Percentiles rank a stretch among this genome's conserved stretches.
Evolutionary conservation across 2,797 vertebrate species (phyloP).

Genomic region (Eupleurogrammus muticus): DNA sequence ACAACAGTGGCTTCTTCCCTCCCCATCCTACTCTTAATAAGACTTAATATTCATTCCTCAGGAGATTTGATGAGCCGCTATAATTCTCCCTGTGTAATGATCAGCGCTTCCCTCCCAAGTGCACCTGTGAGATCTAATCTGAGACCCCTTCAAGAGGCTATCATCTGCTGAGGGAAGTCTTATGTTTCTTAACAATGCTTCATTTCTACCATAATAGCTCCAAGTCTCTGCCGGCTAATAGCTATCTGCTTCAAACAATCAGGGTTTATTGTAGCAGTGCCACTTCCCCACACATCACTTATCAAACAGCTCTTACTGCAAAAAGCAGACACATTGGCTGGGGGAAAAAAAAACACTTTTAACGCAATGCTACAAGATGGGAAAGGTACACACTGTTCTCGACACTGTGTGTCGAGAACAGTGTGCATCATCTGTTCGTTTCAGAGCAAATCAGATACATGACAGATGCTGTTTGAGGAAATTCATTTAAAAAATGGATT

Average conservation of each 20-base stretch:
- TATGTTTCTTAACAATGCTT: slow-evolving; percentile 80
- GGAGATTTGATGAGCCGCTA: slow-evolving; percentile 75
- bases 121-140: slow-evolving; percentile 82
- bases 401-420: too few species aligned
- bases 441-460: slow-evolving; percentile 6
- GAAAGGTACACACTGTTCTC: not conserved
- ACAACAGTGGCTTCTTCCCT: slow-evolving; percentile 58
- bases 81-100: slow-evolving; percentile 70
- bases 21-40: slow-evolving; percentile 61
- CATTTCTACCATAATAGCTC: slow-evolving; percentile 79
- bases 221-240: slow-evolving; percentile 68
- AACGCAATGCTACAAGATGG: slow-evolving; percentile 21
- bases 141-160: slow-evolving; percentile 73
- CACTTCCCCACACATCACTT: slow-evolving; percentile 34
- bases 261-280: slow-evolving; percentile 63
- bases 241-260: slow-evolving; percentile 78
- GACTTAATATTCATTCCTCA: slow-evolving; percentile 73
- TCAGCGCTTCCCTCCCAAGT: slow-evolving; percentile 63
- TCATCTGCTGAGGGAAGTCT: slow-evolving; percentile 69
- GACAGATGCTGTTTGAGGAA: slow-evolving; percentile 2
- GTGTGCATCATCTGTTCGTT: slow-evolving; percentile 4
- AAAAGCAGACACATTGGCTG: slow-evolving; percentile 15
- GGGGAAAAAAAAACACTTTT: slow-evolving; percentile 20
- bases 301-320: slow-evolving; percentile 41
- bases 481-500: not conserved